Base-by-base conservation (phyloP, 2,113 vertebrate genomes). In the Antigone vipio region DNA sequence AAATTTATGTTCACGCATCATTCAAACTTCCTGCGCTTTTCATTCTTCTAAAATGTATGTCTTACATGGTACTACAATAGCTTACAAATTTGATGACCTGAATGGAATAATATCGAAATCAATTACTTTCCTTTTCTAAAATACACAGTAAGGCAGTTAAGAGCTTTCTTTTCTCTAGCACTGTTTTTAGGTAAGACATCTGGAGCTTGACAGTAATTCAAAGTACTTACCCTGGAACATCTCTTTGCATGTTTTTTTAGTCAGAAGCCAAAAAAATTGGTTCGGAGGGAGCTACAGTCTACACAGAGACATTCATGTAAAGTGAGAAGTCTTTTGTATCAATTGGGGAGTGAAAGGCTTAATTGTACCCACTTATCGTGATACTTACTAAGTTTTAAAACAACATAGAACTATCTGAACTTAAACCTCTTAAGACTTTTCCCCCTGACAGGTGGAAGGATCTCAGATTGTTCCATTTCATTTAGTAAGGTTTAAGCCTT, bases 11-110 rank as follows among this genome's bases (percentile, higher is more conserved):
- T 78, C 49, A 68, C 11, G 3, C 58, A 86, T 91, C 78, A 88
- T 81, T 91, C 95, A 93, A 95, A 73, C 83, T 97, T 97, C 91
- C 59, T 76, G 93, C 69, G 92, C 60, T 82, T 92, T 91, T 96
- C 63, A 79, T 80, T 80, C 94, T 93, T 89, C 62, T 75, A 68
- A 95, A 95, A 88, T 59, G 16, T 49, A 59, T 52, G 53, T 56
- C 30, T 87, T 56, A 22, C 32, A 52, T 17, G 40, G 56, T 49
- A 94, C 27, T 56, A 73, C 27, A 76, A 76, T 85, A 93, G 45
- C 89, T 93, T 88, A 42, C n/a, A 30, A 93, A 88, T 95, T 80
- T 74, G 42, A 75, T 75, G 52, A 91, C 77, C 86, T 81, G 44
- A 94, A 94, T 8, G 18, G 49, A 94, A 92, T 92, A 66, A 95